Percentiles rank a stretch among this genome's conserved stretches.
phyloP scores from a whole-genome alignment of 2,113 vertebrate genomes.

The Seriola rivoliana region DNA sequence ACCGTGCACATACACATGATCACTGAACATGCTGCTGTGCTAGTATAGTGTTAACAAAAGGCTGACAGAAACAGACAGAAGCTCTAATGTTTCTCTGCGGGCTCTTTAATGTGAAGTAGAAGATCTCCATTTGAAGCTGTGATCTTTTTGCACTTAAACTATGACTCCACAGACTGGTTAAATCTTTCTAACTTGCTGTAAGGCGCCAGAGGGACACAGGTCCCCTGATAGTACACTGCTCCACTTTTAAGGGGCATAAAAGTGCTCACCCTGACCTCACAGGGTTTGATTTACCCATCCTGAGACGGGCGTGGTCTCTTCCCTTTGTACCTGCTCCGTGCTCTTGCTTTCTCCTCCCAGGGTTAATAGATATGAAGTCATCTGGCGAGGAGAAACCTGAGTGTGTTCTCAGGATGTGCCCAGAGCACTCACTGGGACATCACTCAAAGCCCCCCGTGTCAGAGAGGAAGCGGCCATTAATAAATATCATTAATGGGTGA shows the following conservation, averaged over 20 bases:
- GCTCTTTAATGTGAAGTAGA: slow-evolving; percentile 49
- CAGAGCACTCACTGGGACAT: slow-evolving; percentile 81
- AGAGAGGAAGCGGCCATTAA: slow-evolving; percentile 77
- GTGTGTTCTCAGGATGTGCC: slow-evolving; percentile 78
- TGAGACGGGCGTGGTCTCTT: slow-evolving; percentile 71
- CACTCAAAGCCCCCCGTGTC: slow-evolving; percentile 73
- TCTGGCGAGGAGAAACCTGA: slow-evolving; percentile 76
- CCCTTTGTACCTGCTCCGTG: slow-evolving; percentile 76
- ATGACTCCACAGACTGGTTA: slow-evolving; percentile 70
- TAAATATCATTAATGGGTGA: slow-evolving; percentile 84
- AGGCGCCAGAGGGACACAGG: slow-evolving; percentile 76
- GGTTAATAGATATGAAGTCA: slow-evolving; percentile 88
- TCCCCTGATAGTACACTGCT: slow-evolving; percentile 71
- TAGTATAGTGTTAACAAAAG: slow-evolving; percentile 28
- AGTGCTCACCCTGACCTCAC: slow-evolving; percentile 80
- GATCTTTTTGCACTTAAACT: slow-evolving; percentile 62
- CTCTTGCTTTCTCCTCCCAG: slow-evolving; percentile 72
- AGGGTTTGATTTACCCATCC: slow-evolving; percentile 83
- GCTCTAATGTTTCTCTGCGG: slow-evolving; percentile 48
- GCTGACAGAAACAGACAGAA: slow-evolving; percentile 43
- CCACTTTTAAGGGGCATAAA: slow-evolving; percentile 80
- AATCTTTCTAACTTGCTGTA: slow-evolving; percentile 61
- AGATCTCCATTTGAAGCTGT: slow-evolving; percentile 51
- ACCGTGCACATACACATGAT: slow-evolving; percentile 72
- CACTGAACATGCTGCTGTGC: slow-evolving; percentile 1